Base-by-base conservation (phyloP, 2,888 invertebrate species). In the Parnassius orleans region DNA sequence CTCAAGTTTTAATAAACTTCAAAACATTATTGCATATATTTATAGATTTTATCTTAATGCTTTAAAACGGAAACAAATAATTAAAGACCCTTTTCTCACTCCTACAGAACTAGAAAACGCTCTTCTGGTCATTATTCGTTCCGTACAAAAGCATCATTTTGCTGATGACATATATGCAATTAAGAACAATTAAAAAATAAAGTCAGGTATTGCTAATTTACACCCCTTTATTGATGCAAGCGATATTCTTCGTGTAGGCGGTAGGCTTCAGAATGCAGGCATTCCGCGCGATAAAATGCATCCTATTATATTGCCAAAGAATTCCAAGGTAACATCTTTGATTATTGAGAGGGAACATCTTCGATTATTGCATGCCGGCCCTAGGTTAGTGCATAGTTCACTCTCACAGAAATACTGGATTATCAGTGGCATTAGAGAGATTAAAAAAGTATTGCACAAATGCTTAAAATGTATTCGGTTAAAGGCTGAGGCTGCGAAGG, bases 341-440 rank as follows among this genome's bases (percentile, higher is more conserved):
- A n/a, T 55, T 12, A 55, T 55, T 3, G 11, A 46, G 2, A 44
- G n/a, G 12, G 47, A 55, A 24, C 55, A 55, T 46, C 15, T 46
- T 2, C 3, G 46, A 9, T 9, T 55, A 5, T 12, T 55, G 7
- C 55, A 55, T 55, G 44, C 44, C 12, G 24, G 55, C 3, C 5
- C 55, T 7, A 55, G 19, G 5, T 46, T 55, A 55, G 55, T 55
- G 9, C 19, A 46, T 9, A 55, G 55, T 46, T 55, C 55, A 2
- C 24, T 55, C 1, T 46, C 24, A 2, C 55, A 55, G 7, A 55
- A 5, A 19, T 55, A 10, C n/a, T 55, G 19, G 12, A 7, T 55
- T 9, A 5, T 55, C 12, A 55, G 12, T 46, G 55, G 55, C 11
- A 55, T 55, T 12, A 15, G 46, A 12, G 55, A 55, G 24, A 46